phyloP scores from a whole-genome alignment of 1,140 invertebrate species.

The Rhyzopertha dominica region DNA sequence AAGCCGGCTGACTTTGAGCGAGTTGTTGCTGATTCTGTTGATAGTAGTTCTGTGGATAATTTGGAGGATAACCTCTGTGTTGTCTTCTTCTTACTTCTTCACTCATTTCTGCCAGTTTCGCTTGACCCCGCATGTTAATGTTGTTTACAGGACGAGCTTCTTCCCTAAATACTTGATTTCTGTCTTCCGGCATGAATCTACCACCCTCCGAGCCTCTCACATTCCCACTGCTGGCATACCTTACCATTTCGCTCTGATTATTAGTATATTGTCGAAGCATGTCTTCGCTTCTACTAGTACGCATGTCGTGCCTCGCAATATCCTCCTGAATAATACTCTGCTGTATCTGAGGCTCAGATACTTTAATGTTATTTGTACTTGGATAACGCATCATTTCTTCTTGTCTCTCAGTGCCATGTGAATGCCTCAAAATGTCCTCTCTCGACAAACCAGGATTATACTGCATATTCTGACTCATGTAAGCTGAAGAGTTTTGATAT shows the following conservation, averaged over 20 bases:
- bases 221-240: slow-evolving; percentile 43
- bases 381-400: slow-evolving; percentile 40
- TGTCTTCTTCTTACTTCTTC: slow-evolving; percentile 73
- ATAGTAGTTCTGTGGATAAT: slow-evolving; percentile 8
- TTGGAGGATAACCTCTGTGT: slow-evolving; percentile 49
- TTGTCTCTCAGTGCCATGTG: slow-evolving; percentile 17
- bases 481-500: not conserved
- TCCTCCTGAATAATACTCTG: slow-evolving; percentile 29
- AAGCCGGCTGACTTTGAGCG: slow-evolving; percentile 29
- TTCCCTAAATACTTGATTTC: slow-evolving; percentile 23
- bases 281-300: slow-evolving; percentile 40
- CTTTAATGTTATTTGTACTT: slow-evolving; percentile 34
- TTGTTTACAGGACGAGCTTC: slow-evolving; percentile 17
- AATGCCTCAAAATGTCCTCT: slow-evolving; percentile 19
- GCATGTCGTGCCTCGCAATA: slow-evolving; percentile 34
- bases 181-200: slow-evolving; percentile 20
- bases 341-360: slow-evolving; percentile 33
- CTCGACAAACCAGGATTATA: slow-evolving; percentile 17
- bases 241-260: slow-evolving; percentile 33
- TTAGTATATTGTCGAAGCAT: slow-evolving; percentile 34
- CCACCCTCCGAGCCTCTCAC: slow-evolving; percentile 33
- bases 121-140: slow-evolving; percentile 57
- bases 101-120: slow-evolving; percentile 76
- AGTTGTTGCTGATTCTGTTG: slow-evolving; percentile 38
- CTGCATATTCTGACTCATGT: slow-evolving; percentile 9